These are phyloP conservation scores for Diarsia dahlii DNA, from an alignment of 2,888 invertebrate species.

Conservation along the genomic window DNA sequence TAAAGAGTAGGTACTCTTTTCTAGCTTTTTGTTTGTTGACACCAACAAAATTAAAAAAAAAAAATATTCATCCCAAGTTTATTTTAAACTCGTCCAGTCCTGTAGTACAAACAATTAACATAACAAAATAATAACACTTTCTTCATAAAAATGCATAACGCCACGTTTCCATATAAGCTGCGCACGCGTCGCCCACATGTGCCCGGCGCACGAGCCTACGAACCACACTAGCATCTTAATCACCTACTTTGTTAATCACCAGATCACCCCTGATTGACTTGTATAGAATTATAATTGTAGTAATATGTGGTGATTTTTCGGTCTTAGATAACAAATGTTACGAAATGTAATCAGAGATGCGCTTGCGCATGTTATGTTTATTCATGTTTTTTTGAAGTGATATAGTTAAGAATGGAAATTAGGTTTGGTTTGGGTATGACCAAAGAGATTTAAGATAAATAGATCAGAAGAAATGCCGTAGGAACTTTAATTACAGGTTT, in stretches of 20 bases:
- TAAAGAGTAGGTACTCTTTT: background rate
- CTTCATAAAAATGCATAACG: conserved; percentile 60
- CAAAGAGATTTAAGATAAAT: background rate
- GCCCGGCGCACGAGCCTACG: conserved; percentile 57
- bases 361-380: conserved; percentile 37
- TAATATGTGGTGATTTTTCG: conserved; percentile 46
- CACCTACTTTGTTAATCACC: conserved; percentile 59
- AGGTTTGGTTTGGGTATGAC: background rate
- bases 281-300: conserved; percentile 41
- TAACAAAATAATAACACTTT: conserved; percentile 60
- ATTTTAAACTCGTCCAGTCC: background rate
- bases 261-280: conserved; percentile 59
- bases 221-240: conserved; percentile 60
- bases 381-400: conserved; percentile 33
- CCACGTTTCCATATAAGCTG: conserved; percentile 52
- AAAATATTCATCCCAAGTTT: background rate
- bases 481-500: background rate
- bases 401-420: conserved; percentile 6
- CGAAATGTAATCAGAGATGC: conserved; percentile 35
- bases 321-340: conserved; percentile 47
- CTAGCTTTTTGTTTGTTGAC: background rate
- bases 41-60: no score
- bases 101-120: conserved; percentile 31
- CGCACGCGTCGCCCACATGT: conserved; percentile 66
- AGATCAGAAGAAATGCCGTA: background rate